Conservation (phyloP, 2,113 vertebrate genomes). For the Glaucomys volans region DNA sequence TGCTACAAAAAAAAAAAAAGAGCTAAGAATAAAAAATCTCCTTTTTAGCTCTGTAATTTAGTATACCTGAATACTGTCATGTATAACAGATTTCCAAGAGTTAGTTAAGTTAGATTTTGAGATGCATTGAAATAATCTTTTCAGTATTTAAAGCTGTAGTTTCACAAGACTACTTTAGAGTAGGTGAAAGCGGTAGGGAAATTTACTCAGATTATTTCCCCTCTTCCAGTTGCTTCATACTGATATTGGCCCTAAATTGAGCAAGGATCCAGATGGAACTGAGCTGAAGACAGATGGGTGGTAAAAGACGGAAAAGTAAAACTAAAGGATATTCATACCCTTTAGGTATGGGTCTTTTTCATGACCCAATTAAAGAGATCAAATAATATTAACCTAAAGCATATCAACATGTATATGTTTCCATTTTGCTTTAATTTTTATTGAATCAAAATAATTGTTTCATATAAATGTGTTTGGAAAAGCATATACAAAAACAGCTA, state of each 20-base stretch:
- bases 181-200: neutral
- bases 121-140: neutral
- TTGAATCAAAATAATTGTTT: neutral
- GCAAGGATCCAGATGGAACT: neutral
- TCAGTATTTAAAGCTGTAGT: neutral
- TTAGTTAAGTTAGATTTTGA: neutral
- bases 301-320: neutral
- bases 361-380: neutral
- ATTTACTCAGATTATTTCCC: neutral
- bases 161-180: neutral
- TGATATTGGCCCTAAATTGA: neutral
- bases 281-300: neutral
- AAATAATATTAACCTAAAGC: conserved; percentile 16
- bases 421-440: neutral
- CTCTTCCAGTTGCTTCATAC: neutral
- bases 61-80: neutral
- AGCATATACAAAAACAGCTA: neutral
- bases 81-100: neutral
- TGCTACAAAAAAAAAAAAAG: neutral
- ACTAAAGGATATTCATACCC: neutral
- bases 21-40: neutral
- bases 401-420: neutral
- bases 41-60: neutral
- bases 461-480: neutral
- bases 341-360: too few relatives aligned